These are phyloP conservation scores for Leptinotarsa tumamoca DNA, from an alignment of 2,888 invertebrate genomes.

Conservation along the genomic window DNA sequence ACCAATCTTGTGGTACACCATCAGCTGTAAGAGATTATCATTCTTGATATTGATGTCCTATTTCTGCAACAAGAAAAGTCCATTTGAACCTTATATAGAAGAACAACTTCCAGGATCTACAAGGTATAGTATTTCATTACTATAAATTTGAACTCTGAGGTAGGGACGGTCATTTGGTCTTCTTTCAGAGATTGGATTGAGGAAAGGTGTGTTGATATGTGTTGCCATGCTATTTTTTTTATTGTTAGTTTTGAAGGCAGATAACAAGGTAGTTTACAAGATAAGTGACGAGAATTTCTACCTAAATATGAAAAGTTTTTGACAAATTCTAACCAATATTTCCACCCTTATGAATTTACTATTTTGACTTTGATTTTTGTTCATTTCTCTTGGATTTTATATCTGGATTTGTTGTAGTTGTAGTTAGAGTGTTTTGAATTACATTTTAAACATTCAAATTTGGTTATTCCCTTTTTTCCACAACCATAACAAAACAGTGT, in stretches of 20 bases:
- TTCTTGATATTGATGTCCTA: too few relatives aligned
- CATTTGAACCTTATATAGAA: too few relatives aligned
- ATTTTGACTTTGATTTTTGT: neutral
- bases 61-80: too few relatives aligned
- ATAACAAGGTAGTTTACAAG: neutral
- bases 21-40: too few relatives aligned
- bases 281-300: neutral
- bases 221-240: too few relatives aligned
- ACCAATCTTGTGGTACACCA: too few relatives aligned
- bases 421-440: neutral
- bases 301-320: neutral
- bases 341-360: neutral
- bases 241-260: neutral
- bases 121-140: too few relatives aligned
- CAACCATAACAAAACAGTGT: conserved; percentile 15
- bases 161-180: too few relatives aligned
- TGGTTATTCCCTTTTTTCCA: neutral
- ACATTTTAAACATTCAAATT: neutral
- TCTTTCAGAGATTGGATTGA: too few relatives aligned
- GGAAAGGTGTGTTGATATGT: too few relatives aligned
- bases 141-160: too few relatives aligned
- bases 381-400: neutral
- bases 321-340: neutral
- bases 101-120: too few relatives aligned
- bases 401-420: neutral